These are phyloP conservation scores for Dexiosoma caninum DNA, from an alignment of 2,888 invertebrate species.

Conservation along the genomic window DNA sequence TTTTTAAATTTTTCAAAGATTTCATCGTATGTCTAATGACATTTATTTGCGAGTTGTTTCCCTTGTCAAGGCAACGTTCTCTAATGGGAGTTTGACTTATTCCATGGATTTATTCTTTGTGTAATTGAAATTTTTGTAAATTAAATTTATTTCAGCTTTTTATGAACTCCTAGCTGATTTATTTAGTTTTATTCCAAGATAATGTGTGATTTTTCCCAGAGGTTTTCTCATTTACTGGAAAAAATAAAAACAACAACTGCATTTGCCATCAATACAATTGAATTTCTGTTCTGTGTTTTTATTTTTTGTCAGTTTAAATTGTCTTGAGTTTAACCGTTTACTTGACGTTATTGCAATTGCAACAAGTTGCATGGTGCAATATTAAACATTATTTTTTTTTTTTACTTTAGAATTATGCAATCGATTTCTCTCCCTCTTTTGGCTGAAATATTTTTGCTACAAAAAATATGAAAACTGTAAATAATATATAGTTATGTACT, in stretches of 20 bases:
- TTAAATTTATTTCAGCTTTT: slow-evolving; percentile 31
- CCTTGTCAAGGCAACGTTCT: background rate
- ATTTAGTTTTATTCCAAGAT: slow-evolving; percentile 74
- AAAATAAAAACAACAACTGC: background rate
- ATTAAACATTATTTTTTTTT: background rate
- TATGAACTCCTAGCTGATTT: slow-evolving; percentile 66
- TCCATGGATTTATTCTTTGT: background rate
- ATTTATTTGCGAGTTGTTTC: too few species aligned
- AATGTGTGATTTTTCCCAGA: slow-evolving; percentile 75
- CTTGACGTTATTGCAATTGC: slow-evolving; percentile 47
- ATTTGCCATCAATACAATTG: slow-evolving; percentile 22
- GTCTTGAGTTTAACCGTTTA: background rate
- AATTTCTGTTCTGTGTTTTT: background rate
- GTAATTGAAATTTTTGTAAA: background rate
- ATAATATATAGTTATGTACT: slow-evolving; percentile 25
- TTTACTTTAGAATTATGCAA: slow-evolving; percentile 53
- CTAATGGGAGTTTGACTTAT: background rate
- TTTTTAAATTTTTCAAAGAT: too few species aligned
- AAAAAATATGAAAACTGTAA: slow-evolving; percentile 17
- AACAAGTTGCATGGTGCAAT: slow-evolving; percentile 51
- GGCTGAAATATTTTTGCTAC: background rate
- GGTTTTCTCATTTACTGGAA: slow-evolving; percentile 11
- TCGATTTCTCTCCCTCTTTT: slow-evolving; percentile 35
- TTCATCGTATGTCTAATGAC: too few species aligned
- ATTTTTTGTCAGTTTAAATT: slow-evolving; percentile 13